These are phyloP conservation scores for Dinothrombium tinctorium DNA, from an alignment of 1,140 invertebrate genomes.

Conservation along the genomic window DNA sequence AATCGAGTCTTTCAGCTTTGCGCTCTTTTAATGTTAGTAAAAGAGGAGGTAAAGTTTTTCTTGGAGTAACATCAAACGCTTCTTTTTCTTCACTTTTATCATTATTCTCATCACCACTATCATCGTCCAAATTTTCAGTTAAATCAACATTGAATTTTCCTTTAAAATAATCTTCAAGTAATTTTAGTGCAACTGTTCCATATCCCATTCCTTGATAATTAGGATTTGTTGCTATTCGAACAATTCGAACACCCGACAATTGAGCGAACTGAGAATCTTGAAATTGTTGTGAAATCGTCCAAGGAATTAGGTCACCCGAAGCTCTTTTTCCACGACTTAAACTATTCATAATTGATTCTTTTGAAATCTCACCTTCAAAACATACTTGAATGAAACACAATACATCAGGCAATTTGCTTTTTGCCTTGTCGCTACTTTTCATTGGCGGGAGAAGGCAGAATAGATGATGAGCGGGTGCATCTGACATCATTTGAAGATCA, in stretches of 20 bases:
- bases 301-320: conserved; percentile 89
- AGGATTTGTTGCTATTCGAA: conserved; percentile 92
- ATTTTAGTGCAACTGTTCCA: conserved; percentile 52
- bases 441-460: conserved; percentile 82
- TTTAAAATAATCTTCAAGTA: conserved; percentile 70
- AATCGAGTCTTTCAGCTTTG: conserved; percentile 61
- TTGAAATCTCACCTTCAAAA: conserved; percentile 80
- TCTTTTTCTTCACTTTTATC: conserved; percentile 28
- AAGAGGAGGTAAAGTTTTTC: conserved; percentile 30
- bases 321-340: conserved; percentile 62
- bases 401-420: conserved; percentile 49
- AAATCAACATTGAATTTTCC: conserved; percentile 33
- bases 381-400: conserved; percentile 49
- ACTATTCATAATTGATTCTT: conserved; percentile 45
- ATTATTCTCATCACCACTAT: conserved; percentile 36
- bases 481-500: conserved; percentile 93
- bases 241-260: conserved; percentile 67
- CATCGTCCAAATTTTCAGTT: conserved; percentile 25
- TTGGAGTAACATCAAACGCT: conserved; percentile 23
- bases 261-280: conserved; percentile 78
- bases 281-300: conserved; percentile 90
- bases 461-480: conserved; percentile 91
- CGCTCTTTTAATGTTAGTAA: conserved; percentile 45
- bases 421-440: conserved; percentile 32
- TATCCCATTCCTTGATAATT: conserved; percentile 97